Evolutionary conservation across 2,797 vertebrate species (phyloP), one percentile per base, ranked within the genome.

Genomic region (Crocodylus rhombifer): DNA sequence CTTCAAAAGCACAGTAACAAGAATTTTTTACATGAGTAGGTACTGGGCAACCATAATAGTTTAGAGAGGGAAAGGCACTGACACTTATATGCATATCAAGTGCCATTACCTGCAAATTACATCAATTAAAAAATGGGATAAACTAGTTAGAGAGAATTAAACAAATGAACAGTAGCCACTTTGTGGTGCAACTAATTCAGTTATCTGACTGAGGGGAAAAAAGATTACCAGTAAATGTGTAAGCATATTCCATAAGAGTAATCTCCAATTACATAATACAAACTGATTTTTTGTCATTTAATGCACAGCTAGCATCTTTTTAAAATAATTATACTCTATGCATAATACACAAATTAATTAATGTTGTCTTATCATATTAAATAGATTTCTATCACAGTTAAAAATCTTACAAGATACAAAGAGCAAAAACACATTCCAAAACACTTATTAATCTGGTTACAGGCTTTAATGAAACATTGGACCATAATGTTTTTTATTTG

Each of bases 401-500:
- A 18, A 86, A 30, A 42, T 82, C 83, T 80, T 3, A 6, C 78
- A 13, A 82, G 76, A 82, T 71, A 5, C 3, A 90, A 81, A 82
- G 51, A 88, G 56, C 5, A 6, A 62, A 78, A 73, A 18, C 16
- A 76, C 84, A 61, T 14, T 57, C 89, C 89, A 84, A 74, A 95
- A 51, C 60, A 9, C 55, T 90, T 78, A 86, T 89, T 93, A 94
- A 93, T 87, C 84, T 86, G 15, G 30, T 75, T 87, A 81, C 1
- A 36, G 78, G 80, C 74, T 75, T 92, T 87, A 91, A 95, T 42
- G 75, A 92, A 65, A 82, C 82, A 67, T 84, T 78, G 81, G 87
- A 77, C 61, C 91, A 87, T 18, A 62, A 62, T 90, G 33, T 84
- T 88, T 78, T 86, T 62, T 95, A 58, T 95, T 95, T 95, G 89